A percentile compares a stretch with the other conserved stretches of the same genome.
phyloP scores from a whole-genome alignment of 2,113 vertebrate species.

The Arenaria interpres region DNA sequence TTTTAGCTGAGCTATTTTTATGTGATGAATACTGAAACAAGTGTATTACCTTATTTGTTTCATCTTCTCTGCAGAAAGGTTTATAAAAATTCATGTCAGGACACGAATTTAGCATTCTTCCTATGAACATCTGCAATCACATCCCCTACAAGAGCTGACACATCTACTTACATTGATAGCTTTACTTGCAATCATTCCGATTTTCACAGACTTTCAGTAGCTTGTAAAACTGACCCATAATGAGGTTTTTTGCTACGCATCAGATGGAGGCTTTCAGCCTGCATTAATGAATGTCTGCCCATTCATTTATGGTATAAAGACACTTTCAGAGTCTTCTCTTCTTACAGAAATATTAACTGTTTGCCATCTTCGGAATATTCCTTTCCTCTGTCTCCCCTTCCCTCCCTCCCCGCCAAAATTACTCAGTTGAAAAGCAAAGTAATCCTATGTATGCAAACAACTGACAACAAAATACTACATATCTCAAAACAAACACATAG shows the following conservation, averaged over 20 bases:
- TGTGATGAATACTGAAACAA: neutral
- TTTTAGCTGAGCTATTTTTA: neutral
- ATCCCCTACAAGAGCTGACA: conserved; percentile 11
- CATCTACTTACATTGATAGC: neutral
- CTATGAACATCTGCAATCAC: neutral
- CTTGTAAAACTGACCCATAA: conserved; percentile 2
- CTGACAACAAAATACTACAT: neutral
- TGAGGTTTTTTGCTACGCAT: neutral
- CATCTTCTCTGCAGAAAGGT: neutral
- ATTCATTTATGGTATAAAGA: neutral
- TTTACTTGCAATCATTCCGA: conserved; percentile 7
- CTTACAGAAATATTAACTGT: neutral
- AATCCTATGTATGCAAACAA: neutral
- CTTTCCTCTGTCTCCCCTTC: neutral
- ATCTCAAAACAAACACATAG: neutral
- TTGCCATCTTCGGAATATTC: neutral
- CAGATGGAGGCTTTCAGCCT: neutral
- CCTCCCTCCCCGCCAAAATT: neutral
- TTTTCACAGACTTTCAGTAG: neutral
- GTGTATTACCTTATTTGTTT: neutral
- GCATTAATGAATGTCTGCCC: neutral
- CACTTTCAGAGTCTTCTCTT: neutral
- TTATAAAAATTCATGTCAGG: conserved; percentile 34
- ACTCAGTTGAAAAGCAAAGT: neutral
- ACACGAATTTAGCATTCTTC: neutral